Base-by-base conservation (phyloP, 2,797 vertebrate genomes). In the Notamacropus eugenii region DNA sequence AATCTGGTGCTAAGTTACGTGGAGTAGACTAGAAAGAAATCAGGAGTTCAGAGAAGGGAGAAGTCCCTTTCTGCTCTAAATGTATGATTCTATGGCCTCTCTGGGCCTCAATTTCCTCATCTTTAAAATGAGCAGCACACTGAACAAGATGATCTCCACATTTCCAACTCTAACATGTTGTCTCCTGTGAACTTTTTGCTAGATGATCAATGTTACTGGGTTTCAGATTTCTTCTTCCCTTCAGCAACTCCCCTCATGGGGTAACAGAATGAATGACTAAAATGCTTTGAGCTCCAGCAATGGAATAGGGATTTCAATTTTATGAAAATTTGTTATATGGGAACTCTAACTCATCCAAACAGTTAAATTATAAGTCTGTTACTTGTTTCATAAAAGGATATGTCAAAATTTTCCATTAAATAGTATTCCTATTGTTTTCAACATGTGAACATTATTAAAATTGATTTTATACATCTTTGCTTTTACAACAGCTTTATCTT, bases 211-310 rank as follows among this genome's bases (percentile, higher is more conserved):
- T 24, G 82, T 54, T 67, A 90, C 58, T 54, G 46, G 10, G 22
- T 40, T 93, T 95, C 91, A 87, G 40, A 19, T 96, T 93, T 93
- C 54, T 92, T 62, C n/a, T 92, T 56, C 28, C 56, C 2, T 8
- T 34, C 55, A 58, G 40, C 28, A 94, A 52, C 91, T 93, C 94
- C 34, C 94, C 55, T 95, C 62, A 90, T 19, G 24, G 28, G 22
- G 90, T 57, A 54, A 92, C 1, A n/a, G 93, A 82, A 82, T 46
- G 67, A 92, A 13, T 52, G 91, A 91, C 90, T 90, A 93, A 96
- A 93, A 95, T 93, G 91, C 1, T 50, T 74, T 54, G 54, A 58
- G 52, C 90, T 96, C 6, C 57, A 93, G 91, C 57, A 93, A 54
- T 62, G 90, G 96, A 94, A 95, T 13, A 40, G n/a, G 74, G 10